Evolutionary conservation across 2,888 invertebrate genomes (phyloP), one percentile per base, ranked within the genome.

Genomic region (Entomobrya multifasciata): DNA sequence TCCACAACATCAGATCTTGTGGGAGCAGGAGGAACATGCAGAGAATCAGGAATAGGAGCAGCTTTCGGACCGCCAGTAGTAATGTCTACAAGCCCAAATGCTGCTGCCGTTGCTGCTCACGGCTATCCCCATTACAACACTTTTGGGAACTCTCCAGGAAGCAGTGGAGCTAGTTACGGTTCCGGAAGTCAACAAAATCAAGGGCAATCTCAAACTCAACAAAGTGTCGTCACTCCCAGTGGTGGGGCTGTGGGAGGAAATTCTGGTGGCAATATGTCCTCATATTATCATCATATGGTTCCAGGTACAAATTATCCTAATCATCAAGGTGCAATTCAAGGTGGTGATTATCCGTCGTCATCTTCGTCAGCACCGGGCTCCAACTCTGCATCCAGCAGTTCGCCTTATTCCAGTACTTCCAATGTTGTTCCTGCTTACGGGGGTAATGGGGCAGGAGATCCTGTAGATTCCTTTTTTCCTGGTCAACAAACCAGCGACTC

Each of bases 371-470:
- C 74, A 25, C 15, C 17, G 8, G 84, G 77, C 65, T 74, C 72
- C 44, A 80, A 60, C 36, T 25, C 20, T 15, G 85, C 67, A 55
- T 55, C 84, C 20, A 86, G 57, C 60, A 88, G 57, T 82, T 88
- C 86, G 88, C 88, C 88, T 88, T 88, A 82, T 74, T 82, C 85
- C 22, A 72, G 78, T 86, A 76, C 86, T 67, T 86, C 81, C 74
- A 80, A 62, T 36, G 60, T 55, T 60, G 70, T 86, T 57, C 65
- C 80, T 30, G 30, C 52, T 30, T 85, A 85, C 41, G 70, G 86
- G 36, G 88, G 88, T 20, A 88, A 67, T 10, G 89, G 86, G 6
- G 94, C 85, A 92, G 93, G 27, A 22, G 88, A 86, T 55, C 47
- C 79, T 8, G 78, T 57, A 3, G 85, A 85, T 8, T 70, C 78